Base-by-base conservation (phyloP, 2,888 invertebrate species). In the Acronicta alni region DNA sequence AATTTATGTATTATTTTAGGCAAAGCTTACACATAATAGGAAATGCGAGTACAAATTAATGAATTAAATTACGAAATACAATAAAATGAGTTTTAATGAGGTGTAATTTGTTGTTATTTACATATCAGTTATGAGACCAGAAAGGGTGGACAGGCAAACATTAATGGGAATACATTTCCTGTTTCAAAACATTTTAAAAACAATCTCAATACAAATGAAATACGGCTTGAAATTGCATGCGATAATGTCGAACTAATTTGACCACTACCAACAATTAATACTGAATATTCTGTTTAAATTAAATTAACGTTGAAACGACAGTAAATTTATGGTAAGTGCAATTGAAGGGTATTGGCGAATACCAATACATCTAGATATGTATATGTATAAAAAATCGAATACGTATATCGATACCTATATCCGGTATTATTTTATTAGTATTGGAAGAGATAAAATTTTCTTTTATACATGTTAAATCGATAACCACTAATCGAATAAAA, bases 1-100 rank as follows among this genome's bases (percentile, higher is more conserved):
- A 81, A 85, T 84, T 84, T 81, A 82, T 79, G 61, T 68, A 57
- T 65, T 74, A 75, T 74, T 70, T 72, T 66, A 75, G 69, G 62
- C 66, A 58, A 70, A 64, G 57, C 68, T 53, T 44, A 42, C 49
- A 48, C 61, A 47, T 57, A 61, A 26, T 49, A 65, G 63, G 32
- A 68, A 66, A 61, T 59, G 48, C 60, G 58, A 55, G 35, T 42
- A 64, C 64, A 67, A 35, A 65, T 62, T 58, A 71, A 62, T 66
- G 49, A 67, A 73, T 69, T 62, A 63, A 66, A 63, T 67, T 67
- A 75, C 49, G 20, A 53, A 70, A 65, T 71, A 62, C 58, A 75
- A 70, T 67, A 58, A 67, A 64, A 66, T 71, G 32, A 66, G 52
- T 68, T 74, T 75, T 57, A 72, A 75, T 72, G 55, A 63, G 65